Conservation (phyloP, 2,797 vertebrate species). For the Squalus acanthias region DNA sequence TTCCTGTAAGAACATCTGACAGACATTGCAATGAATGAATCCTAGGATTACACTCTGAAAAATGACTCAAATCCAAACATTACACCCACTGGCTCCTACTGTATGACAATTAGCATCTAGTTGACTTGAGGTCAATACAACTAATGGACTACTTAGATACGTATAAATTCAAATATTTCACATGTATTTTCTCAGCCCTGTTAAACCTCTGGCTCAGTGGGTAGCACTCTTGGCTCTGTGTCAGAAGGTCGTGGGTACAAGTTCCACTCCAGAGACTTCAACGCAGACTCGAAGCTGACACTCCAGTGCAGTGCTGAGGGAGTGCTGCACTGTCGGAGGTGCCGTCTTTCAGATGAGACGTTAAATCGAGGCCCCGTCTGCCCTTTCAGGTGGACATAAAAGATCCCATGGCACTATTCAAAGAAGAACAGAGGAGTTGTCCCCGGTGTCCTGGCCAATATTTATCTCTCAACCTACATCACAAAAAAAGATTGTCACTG, state of each 20-base stretch:
- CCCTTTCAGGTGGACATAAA: too few relatives aligned
- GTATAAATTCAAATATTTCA: background rate
- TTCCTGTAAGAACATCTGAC: constrained; percentile 80
- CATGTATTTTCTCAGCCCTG: background rate
- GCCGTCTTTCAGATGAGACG: background rate
- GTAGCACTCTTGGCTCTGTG: background rate
- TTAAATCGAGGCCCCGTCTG: background rate
- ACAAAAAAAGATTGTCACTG: background rate
- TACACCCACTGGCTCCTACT: background rate
- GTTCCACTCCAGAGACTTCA: background rate
- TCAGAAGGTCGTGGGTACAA: background rate
- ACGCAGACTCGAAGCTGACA: too few relatives aligned
- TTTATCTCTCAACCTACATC: background rate
- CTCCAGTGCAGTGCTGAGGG: background rate
- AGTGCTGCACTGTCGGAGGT: background rate
- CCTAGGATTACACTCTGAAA: constrained; percentile 18
- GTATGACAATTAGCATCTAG: background rate
- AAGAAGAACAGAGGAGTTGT: too few relatives aligned
- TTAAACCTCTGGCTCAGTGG: background rate
- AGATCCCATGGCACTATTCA: too few relatives aligned
- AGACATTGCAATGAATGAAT: constrained; percentile 74
- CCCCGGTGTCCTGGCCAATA: too few relatives aligned
- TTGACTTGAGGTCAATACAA: background rate
- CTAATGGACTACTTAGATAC: background rate
- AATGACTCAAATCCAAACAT: background rate